Base-by-base conservation (phyloP, 2,888 invertebrate genomes). In the Amiota communis region DNA sequence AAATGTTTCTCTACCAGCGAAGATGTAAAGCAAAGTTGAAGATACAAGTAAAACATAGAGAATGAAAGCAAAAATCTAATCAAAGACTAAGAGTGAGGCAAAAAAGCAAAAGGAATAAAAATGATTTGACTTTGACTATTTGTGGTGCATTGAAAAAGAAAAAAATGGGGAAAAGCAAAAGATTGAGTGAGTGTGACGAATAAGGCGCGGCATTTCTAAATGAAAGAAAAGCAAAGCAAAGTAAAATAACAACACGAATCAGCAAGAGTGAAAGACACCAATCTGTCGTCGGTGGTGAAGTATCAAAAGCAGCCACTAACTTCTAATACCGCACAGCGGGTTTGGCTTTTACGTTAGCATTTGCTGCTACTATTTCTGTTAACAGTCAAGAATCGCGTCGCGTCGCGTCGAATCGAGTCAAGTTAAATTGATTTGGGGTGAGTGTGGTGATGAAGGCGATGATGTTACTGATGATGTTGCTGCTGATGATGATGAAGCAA, bases 31-130 rank as follows among this genome's bases (percentile, higher is more conserved):
- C 36, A 36, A 36, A 36, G 36, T 2, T 36, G 36, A 36, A 2
- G 36, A 36, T 36, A 36, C 2, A 6, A 36, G 6, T 36, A 36
- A 36, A 20, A 13, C 23, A 63, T n/a, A 63, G n/a, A 63, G n/a
- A 63, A 63, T 47, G 48, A 65, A 65, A 15, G 48, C 8, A 15
- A 65, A 65, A 48, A 65, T 49, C 47, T 15, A 65, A 65, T 15
- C 47, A 65, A 65, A 15, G 17, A 6, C 6, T 12, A 15, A 65
- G 15, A 49, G 49, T 59, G 17, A 59, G 4, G 11, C 8, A 59
- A 12, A 23, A 8, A 20, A 20, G 59, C 20, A 59, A 15, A n/a
- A 59, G 20, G n/a, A 23, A 17, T n/a, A 15, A 59, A 15, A 20
- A 15, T 12, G 20, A 59, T 12, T 59, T 10, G 12, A 11, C 59